Base-by-base conservation (phyloP, 2,113 vertebrate genomes). In the Onychorhynchus coronatus region DNA sequence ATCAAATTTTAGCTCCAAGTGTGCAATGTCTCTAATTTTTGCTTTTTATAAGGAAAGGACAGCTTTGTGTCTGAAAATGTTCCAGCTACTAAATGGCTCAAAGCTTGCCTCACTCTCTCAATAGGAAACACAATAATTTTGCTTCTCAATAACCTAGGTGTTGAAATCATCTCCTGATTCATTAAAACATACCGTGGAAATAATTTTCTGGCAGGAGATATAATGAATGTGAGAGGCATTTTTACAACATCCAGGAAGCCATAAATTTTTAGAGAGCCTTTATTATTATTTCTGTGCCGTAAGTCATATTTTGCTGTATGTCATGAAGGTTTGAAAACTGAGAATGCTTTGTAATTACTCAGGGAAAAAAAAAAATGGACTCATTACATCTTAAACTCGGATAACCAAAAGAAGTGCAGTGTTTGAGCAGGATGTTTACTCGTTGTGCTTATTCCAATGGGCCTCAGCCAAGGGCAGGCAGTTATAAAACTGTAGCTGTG, bases 321-420 rank as follows among this genome's bases (percentile, higher is more conserved):
- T 88, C 91, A 75, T 83, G 85, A 91, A 96, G 84, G 84, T 91
- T 87, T 95, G 94, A 85, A 95, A 93, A 95, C 55, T 31, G 35
- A 74, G 71, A 95, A 95, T 66, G 71, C 35, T 94, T 96, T 96
- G 66, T 91, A 96, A 96, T 97, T 97, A 93, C 76, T 89, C 50
- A 49, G 23, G 30, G 52, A 3, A 56, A 55, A 91, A 88, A 77
- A 66, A 91, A 82, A 65, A 53, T n/a, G 3, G 37, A 74, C 89
- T 89, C 47, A 11, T 97, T 96, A 56, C 83, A 41, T 42, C 84
- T 91, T 85, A 73, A 95, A 96, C 78, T 82, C 85, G 53, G 85
- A 16, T 72, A 85, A 95, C 73, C 73, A 95, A 93, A 94, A 78
- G 86, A 56, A 91, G 76, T 37, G 91, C 62, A 47, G 62, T 90